phyloP scores from a whole-genome alignment of 2,113 vertebrate genomes.

The Psilopogon haemacephalus region DNA sequence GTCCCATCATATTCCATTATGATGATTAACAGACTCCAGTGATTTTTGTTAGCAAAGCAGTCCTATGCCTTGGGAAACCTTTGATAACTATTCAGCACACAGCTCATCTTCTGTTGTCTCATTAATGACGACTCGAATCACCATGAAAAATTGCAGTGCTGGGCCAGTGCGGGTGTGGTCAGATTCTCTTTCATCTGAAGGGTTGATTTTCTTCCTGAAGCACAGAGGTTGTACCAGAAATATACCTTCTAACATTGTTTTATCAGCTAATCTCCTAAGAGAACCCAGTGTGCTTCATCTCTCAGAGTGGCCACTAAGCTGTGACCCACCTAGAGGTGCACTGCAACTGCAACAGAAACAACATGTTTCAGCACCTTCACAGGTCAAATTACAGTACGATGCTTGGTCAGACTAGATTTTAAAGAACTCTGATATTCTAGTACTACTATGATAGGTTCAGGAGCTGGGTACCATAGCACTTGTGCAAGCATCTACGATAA shows the following conservation, averaged over 20 bases:
- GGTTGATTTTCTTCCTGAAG: background rate
- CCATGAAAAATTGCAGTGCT: background rate
- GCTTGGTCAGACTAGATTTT: background rate
- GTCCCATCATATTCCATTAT: background rate
- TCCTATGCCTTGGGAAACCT: background rate
- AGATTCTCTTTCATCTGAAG: background rate
- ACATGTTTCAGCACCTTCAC: background rate
- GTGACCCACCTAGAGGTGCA: accelerated
- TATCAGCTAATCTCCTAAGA: background rate
- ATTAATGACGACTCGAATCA: background rate
- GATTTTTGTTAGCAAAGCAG: background rate
- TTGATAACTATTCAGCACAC: accelerated
- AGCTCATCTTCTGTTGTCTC: background rate
- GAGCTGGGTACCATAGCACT: background rate
- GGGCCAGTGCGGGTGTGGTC: background rate
- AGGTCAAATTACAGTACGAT: background rate
- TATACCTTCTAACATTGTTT: background rate
- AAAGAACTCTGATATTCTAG: background rate
- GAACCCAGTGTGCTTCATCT: accelerated
- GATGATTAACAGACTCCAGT: background rate
- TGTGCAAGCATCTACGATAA: background rate
- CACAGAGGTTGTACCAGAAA: background rate
- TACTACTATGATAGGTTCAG: background rate
- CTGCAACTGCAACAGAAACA: background rate
- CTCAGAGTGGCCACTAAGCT: background rate